These are phyloP conservation scores for Labeo catla DNA, from an alignment of 2,113 vertebrate genomes.

Conservation along the genomic window DNA sequence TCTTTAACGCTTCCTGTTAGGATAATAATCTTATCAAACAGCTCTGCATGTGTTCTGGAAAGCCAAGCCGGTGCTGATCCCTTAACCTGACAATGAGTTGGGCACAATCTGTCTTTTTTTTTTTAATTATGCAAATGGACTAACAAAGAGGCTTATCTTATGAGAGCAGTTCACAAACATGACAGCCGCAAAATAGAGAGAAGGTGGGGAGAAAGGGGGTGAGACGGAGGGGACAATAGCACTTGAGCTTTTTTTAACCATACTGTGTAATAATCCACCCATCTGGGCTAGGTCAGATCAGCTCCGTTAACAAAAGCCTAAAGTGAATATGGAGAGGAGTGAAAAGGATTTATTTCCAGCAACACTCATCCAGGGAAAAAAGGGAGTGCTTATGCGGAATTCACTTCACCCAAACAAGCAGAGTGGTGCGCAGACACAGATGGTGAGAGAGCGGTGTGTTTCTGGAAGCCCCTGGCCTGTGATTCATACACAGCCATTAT, in stretches of 20 bases:
- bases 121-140: slow-evolving; percentile 63
- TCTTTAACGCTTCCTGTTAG: not conserved
- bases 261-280: slow-evolving; percentile 17
- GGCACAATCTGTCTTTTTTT: slow-evolving; percentile 51
- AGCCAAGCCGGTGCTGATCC: slow-evolving; percentile 10
- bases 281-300: slow-evolving; percentile 15
- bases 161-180: slow-evolving; percentile 48
- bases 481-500: slow-evolving; percentile 33
- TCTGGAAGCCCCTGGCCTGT: slow-evolving; percentile 34
- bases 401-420: slow-evolving; percentile 37
- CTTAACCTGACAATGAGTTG: slow-evolving; percentile 45
- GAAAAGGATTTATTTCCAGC: slow-evolving; percentile 26
- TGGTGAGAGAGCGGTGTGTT: slow-evolving; percentile 13
- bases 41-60: slow-evolving; percentile 9
- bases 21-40: slow-evolving; percentile 35
- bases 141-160: slow-evolving; percentile 68
- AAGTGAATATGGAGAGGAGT: slow-evolving; percentile 13
- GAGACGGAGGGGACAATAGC: slow-evolving; percentile 12
- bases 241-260: slow-evolving; percentile 18
- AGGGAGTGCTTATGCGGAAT: slow-evolving; percentile 7
- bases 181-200: not conserved
- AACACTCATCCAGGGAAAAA: not conserved
- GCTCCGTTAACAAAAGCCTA: not conserved
- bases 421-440: not conserved
- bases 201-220: not conserved